A percentile compares a stretch with the other conserved stretches of the same genome.
phyloP scores from a whole-genome alignment of 2,797 vertebrate genomes.

The Phrynocephalus forsythii region DNA sequence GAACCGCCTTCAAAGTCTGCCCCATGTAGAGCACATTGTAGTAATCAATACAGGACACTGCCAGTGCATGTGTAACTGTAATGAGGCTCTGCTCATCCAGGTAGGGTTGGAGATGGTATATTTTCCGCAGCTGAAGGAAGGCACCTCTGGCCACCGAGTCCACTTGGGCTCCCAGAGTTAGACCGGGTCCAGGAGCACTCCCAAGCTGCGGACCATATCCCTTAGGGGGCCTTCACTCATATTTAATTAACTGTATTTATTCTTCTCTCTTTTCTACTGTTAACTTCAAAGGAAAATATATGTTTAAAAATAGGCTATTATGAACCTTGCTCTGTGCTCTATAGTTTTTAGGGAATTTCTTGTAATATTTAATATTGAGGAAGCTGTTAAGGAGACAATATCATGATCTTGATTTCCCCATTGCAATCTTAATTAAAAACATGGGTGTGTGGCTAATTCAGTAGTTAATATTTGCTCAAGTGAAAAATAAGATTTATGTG shows the following conservation, averaged over 20 bases:
- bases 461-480: constrained; percentile 57
- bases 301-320: background rate
- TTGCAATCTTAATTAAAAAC: constrained; percentile 88
- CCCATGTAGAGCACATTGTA: too few relatives aligned
- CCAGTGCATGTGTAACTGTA: too few relatives aligned
- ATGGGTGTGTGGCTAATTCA: constrained; percentile 81
- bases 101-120: too few relatives aligned
- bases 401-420: background rate
- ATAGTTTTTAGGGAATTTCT: constrained; percentile 79
- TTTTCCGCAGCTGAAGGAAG: too few relatives aligned
- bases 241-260: constrained; percentile 55
- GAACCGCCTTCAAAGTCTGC: too few relatives aligned
- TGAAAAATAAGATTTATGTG: background rate
- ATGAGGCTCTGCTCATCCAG: too few relatives aligned
- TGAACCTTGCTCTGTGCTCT: constrained; percentile 72
- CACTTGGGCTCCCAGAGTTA: too few relatives aligned
- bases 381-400: constrained; percentile 69
- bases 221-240: background rate
- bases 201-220: background rate
- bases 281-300: background rate
- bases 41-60: too few relatives aligned
- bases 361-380: constrained; percentile 77
- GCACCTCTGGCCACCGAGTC: too few relatives aligned
- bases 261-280: constrained; percentile 44
- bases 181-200: too few relatives aligned